Percentiles rank a stretch among this genome's conserved stretches.
Evolutionary conservation across 2,888 invertebrate species (phyloP).

Genomic region (Epinotia nisella): DNA sequence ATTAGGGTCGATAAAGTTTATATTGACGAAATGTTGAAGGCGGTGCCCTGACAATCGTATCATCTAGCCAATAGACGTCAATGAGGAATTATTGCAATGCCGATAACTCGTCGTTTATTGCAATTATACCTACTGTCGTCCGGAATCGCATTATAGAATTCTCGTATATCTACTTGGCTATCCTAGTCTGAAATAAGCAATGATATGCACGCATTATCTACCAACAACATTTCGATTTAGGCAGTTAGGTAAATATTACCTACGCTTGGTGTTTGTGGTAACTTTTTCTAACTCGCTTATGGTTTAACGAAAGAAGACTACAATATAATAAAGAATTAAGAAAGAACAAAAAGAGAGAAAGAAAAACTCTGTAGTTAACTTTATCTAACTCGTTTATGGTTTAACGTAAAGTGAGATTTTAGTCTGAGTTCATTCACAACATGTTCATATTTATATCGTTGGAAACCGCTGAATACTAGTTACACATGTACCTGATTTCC

Average conservation of each 20-base stretch:
- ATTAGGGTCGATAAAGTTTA: conserved; percentile 22
- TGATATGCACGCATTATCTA: too few species aligned
- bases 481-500: too few species aligned
- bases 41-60: conserved; percentile 25
- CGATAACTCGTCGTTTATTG: conserved; percentile 36
- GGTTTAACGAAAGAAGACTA: not conserved
- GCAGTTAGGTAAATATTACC: not conserved
- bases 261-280: too few species aligned
- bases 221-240: not conserved
- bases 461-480: too few species aligned
- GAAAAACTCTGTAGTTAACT: too few species aligned
- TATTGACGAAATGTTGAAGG: conserved; percentile 12
- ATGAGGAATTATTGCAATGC: conserved; percentile 36
- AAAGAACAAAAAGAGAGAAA: too few species aligned
- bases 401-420: too few species aligned
- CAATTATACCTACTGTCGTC: conserved; percentile 5
- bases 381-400: too few species aligned
- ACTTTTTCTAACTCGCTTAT: not conserved
- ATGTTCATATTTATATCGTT: too few species aligned
- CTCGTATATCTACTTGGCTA: not conserved
- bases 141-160: conserved; percentile 9
- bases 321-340: too few species aligned
- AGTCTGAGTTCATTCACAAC: too few species aligned
- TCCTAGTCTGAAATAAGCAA: not conserved
- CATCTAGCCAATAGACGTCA: conserved; percentile 26